phyloP scores from a whole-genome alignment of 35 echinoderm and acorn worm species.

The Holothuria glaberrima region DNA sequence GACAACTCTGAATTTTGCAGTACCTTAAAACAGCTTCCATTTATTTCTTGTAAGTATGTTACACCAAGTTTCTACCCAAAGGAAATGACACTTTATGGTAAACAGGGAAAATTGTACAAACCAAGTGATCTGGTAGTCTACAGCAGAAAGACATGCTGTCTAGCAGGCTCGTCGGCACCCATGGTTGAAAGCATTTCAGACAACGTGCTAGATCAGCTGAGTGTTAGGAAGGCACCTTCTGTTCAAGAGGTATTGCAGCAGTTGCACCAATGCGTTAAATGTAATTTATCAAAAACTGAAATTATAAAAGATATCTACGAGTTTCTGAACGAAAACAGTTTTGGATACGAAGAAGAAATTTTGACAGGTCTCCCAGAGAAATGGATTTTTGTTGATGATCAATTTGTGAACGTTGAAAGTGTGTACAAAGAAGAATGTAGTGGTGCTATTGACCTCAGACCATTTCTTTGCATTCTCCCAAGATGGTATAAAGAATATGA shows the following conservation, averaged over 20 bases:
- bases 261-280: neutral
- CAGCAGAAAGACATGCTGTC: neutral
- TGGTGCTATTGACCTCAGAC: conserved; percentile 6
- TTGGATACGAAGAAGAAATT: neutral
- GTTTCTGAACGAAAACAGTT: neutral
- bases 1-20: neutral
- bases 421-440: conserved; percentile 1
- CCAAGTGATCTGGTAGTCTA: neutral
- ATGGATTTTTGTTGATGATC: conserved; percentile 35
- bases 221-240: neutral
- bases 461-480: conserved; percentile 1
- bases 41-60: neutral
- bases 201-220: neutral
- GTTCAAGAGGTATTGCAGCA: neutral
- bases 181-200: neutral
- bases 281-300: neutral
- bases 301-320: conserved; percentile 10
- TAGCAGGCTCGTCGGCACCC: neutral
- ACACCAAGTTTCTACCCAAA: neutral
- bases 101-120: neutral
- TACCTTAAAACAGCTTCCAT: neutral
- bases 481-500: neutral
- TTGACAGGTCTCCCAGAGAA: conserved; percentile 2
- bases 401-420: neutral
- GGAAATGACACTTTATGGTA: neutral